A percentile compares a stretch with the other conserved stretches of the same genome.
Conservation (phyloP, 2,888 invertebrate genomes). For the Drosophila bunnanda region DNA sequence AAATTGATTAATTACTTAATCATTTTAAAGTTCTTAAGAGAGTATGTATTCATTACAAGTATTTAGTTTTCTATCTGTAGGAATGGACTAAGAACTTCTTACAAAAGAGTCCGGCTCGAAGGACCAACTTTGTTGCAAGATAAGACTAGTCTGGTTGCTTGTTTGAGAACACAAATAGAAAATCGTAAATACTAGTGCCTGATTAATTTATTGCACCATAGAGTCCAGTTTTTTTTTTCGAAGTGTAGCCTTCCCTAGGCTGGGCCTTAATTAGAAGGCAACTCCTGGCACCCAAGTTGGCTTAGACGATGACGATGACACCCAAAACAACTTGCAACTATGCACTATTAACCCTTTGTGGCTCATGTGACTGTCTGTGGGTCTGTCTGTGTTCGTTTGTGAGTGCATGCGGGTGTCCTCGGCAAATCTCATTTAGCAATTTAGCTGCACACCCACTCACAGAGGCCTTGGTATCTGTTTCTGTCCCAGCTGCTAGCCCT, state of each 20-base stretch:
- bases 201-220: background rate
- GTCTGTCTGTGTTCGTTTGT: conserved; percentile 27
- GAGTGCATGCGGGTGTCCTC: conserved; percentile 70
- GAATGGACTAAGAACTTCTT: background rate
- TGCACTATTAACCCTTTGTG: conserved; percentile 79
- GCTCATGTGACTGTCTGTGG: conserved; percentile 50
- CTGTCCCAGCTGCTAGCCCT: conserved; percentile 14
- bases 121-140: no score
- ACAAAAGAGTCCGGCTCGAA: background rate
- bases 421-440: conserved; percentile 81
- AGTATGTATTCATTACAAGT: no score
- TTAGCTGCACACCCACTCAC: conserved; percentile 82
- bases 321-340: conserved; percentile 66
- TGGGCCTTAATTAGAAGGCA: conserved; percentile 71
- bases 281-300: conserved; percentile 46
- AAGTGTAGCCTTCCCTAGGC: conserved; percentile 24
- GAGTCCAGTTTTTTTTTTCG: background rate
- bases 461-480: conserved; percentile 27
- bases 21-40: no score
- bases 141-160: no score
- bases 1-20: no score
- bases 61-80: no score
- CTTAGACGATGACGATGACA: conserved; percentile 51
- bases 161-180: no score
- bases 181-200: no score